phyloP scores from a whole-genome alignment of 2,888 invertebrate species.

The Orthonevra nobilis region DNA sequence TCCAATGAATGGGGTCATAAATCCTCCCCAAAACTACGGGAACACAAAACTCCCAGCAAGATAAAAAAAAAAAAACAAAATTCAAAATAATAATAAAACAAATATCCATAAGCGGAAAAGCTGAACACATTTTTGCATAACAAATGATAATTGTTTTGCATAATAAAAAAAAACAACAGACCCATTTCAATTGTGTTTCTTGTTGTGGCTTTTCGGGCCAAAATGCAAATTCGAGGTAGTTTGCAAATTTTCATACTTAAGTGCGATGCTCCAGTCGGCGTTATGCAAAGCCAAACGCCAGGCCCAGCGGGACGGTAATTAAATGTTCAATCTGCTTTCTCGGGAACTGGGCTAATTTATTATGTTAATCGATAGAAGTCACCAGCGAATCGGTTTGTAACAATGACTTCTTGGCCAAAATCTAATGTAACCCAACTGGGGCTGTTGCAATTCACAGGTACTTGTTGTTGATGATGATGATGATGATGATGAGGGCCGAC shows the following conservation, averaged over 20 bases:
- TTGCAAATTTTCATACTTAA: conserved; percentile 8
- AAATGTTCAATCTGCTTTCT: conserved; percentile 42
- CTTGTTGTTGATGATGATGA: conserved; percentile 32
- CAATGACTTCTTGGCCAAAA: conserved; percentile 42
- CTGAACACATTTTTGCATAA: conserved; percentile 63
- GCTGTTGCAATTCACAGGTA: conserved; percentile 30
- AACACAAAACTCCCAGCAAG: no score
- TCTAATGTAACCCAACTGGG: neutral
- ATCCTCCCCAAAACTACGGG: conserved; percentile 35
- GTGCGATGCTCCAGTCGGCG: conserved; percentile 16
- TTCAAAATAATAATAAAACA: conserved; percentile 56
- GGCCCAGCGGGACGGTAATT: conserved; percentile 36
- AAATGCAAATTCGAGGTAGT: conserved; percentile 52
- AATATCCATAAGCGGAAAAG: conserved; percentile 68
- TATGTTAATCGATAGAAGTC: conserved; percentile 56
- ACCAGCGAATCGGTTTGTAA: conserved; percentile 23
- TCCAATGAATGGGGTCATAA: conserved; percentile 57
- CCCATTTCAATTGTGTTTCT: conserved; percentile 26
- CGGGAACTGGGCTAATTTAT: conserved; percentile 20
- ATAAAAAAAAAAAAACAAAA: conserved; percentile 1
- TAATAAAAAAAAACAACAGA: no score
- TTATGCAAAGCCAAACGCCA: conserved; percentile 1
- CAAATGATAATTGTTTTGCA: conserved; percentile 69
- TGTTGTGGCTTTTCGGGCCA: conserved; percentile 12
- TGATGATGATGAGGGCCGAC: neutral